Conservation (phyloP, 2,797 vertebrate species). For the Acridotheres tristis region DNA sequence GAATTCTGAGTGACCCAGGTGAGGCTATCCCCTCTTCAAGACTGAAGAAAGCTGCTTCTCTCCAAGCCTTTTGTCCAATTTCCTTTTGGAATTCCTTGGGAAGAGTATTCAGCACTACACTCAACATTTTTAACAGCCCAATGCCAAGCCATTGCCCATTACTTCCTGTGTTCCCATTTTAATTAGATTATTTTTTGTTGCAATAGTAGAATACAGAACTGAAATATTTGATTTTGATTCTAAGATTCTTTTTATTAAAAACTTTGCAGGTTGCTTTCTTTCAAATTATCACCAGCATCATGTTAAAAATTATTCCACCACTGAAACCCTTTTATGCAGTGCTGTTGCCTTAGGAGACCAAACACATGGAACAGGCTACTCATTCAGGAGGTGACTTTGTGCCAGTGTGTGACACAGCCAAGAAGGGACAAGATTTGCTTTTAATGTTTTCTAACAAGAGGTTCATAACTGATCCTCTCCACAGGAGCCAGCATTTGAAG, state of each 20-base stretch:
- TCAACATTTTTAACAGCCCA: background rate
- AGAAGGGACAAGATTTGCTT: background rate
- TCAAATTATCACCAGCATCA: background rate
- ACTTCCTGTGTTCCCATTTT: background rate
- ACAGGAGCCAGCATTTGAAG: background rate
- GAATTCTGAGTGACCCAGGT: background rate
- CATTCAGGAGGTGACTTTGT: background rate
- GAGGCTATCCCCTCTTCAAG: background rate
- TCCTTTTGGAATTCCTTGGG: background rate
- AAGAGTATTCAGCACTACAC: background rate
- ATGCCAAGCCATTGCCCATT: background rate
- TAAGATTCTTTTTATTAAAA: background rate
- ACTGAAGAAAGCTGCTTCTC: background rate
- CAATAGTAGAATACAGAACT: background rate
- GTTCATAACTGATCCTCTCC: background rate
- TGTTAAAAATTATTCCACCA: background rate
- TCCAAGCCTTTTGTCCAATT: background rate
- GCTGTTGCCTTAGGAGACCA: background rate
- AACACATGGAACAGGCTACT: background rate
- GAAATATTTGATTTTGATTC: slow-evolving; percentile 1
- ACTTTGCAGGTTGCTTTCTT: background rate
- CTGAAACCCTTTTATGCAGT: background rate
- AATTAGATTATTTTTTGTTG: background rate
- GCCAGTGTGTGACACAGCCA: background rate
- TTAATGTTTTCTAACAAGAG: background rate